Conservation (phyloP, 1,140 invertebrate species). For the Drosophila mayri region DNA sequence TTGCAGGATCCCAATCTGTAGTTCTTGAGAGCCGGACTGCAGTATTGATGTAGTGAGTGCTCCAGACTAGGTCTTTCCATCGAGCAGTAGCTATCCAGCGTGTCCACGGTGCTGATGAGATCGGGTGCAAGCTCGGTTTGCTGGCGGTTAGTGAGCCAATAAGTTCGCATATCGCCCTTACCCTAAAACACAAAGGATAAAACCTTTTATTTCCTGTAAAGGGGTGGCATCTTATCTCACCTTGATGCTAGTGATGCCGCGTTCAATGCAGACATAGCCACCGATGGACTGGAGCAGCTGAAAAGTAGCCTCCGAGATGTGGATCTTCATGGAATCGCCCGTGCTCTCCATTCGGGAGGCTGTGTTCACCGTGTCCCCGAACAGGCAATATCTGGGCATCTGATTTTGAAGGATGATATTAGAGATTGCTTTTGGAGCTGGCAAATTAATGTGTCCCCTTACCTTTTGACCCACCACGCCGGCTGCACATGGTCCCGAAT, state of each 20-base stretch:
- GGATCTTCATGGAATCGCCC: slow-evolving; percentile 94
- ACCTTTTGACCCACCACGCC: slow-evolving; percentile 94
- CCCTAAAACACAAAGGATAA: slow-evolving; percentile 86
- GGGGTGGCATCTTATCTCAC: slow-evolving; percentile 85
- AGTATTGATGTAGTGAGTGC: slow-evolving; percentile 22
- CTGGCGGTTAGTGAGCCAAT: slow-evolving; percentile 88
- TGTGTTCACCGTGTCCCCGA: slow-evolving; percentile 97
- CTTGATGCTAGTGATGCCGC: slow-evolving; percentile 90
- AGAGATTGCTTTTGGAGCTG: not conserved
- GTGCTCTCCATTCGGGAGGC: slow-evolving; percentile 95
- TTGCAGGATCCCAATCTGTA: slow-evolving; percentile 58
- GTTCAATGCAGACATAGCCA: slow-evolving; percentile 87
- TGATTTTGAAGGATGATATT: slow-evolving; percentile 79
- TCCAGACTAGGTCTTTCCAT: slow-evolving; percentile 26
- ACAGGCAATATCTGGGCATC: slow-evolving; percentile 95
- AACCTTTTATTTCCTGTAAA: not conserved
- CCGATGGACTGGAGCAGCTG: slow-evolving; percentile 87
- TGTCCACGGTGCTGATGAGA: slow-evolving; percentile 77
- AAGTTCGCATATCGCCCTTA: slow-evolving; percentile 94
- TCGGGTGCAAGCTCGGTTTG: slow-evolving; percentile 63
- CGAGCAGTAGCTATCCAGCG: slow-evolving; percentile 42
- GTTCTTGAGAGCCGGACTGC: slow-evolving; percentile 5
- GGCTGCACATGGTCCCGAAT: slow-evolving; percentile 93
- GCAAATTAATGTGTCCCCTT: not conserved
- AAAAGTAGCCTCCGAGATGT: slow-evolving; percentile 95